Evolutionary conservation across 2,113 vertebrate genomes (phyloP), one percentile per base, ranked within the genome.

Genomic region (Nothocercus nigrocapillus): DNA sequence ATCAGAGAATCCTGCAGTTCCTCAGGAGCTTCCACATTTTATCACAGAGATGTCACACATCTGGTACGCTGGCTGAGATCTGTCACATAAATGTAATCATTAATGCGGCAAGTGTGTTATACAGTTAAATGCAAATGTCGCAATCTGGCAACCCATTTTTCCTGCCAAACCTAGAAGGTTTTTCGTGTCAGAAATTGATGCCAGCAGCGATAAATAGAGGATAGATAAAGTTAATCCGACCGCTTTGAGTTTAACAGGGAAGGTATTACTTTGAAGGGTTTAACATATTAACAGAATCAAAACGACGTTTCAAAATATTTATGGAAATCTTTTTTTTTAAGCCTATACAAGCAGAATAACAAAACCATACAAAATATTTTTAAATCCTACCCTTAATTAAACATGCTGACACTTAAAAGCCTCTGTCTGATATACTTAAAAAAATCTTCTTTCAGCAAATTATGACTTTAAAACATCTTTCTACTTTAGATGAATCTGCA

Each of bases 191-290:
- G 84, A 69, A 92, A 82, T 8, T 74, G 97, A 97, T 97, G 93
- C 79, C 88, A 92, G 79, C 5, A 89, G 68, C 9, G 91, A 97
- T 96, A 95, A 96, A 92, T 67, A 81, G 51, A 56, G 94, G 70
- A 91, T 36, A 96, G 95, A 97, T 95, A 95, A 96, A 97, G 91
- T 94, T 97, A 97, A 97, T 96, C 96, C 73, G 2, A 79, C 82
- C 3, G 73, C 93, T 96, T 83, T 76, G 90, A 95, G 90, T 94
- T 92, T 95, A 96, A 94, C 90, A 47, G 67, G 84, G 88, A 93
- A 97, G 91, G 90, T 90, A 96, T 96, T 96, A 92, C 96, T 97
- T 97, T 96, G 91, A 96, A 96, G 94, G 94, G 91, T 89, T 97
- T 97, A 97, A 95, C 84, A 93, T 97, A 97, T 97, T 97, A 97